Base-by-base conservation (phyloP, 2,888 invertebrate genomes). In the Agrochola lychnidis region DNA sequence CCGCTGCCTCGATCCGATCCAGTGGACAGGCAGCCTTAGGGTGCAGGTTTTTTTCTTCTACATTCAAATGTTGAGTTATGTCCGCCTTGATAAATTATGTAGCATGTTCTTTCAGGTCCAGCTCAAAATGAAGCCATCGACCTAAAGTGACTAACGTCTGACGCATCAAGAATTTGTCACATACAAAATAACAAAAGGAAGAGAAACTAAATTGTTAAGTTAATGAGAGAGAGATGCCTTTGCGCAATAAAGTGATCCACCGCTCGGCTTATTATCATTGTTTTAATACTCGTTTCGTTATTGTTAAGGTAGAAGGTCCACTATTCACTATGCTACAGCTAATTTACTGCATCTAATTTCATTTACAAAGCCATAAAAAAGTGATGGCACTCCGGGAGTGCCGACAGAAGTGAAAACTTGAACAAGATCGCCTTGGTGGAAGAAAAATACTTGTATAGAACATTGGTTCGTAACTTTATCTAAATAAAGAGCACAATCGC, bases 201-300 rank as follows among this genome's bases (percentile, higher is more conserved):
- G 63, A n/a, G 72, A 82, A 87, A 76, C 51, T 51, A 79, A 82
- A 82, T 71, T 45, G 51, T 70, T 22, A 36, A 73, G 69, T 77
- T 83, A 88, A 87, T 87, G 79, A 83, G 77, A 71, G 74, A 67
- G 78, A 79, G 61, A 79, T 82, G 64, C 77, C 83, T 89, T 83
- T 83, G 68, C 70, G 73, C 83, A 82, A 89, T 89, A 89, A 89
- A 89, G 79, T 82, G 82, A 84, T 84, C 71, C 83, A 61, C 71
- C 70, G 77, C 68, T 72, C 62, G 81, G 69, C 83, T 89, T 86
- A 85, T 87, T 84, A 82, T 86, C 89, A 83, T 86, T 89, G 86
- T 89, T 90, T 90, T 86, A 87, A 89, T 85, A 83, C 86, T 81
- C 69, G 80, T 83, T 87, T 81, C 88, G 73, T 83, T 85, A 88